These are phyloP conservation scores for Calephelis perditalis DNA, from an alignment of 2,888 invertebrate species.

Conservation along the genomic window DNA sequence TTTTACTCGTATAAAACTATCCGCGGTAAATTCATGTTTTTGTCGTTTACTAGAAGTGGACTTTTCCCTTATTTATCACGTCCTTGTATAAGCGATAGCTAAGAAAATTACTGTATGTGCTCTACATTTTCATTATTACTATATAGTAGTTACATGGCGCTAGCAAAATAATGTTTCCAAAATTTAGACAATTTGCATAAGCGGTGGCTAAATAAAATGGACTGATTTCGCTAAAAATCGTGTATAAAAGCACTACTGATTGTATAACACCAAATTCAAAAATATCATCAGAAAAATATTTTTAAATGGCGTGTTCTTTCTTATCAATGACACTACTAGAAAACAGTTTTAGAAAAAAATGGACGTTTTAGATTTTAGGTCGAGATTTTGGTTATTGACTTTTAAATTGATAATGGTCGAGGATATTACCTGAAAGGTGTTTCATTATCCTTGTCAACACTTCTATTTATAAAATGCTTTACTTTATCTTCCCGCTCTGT, in stretches of 20 bases:
- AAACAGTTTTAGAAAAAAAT: slow-evolving; percentile 74
- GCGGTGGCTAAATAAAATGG: slow-evolving; percentile 77
- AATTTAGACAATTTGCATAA: slow-evolving; percentile 59
- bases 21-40: slow-evolving; percentile 23
- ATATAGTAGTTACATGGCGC: slow-evolving; percentile 55
- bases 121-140: slow-evolving; percentile 31
- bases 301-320: slow-evolving; percentile 63
- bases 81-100: slow-evolving; percentile 56
- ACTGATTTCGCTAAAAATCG: slow-evolving; percentile 72
- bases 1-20: slow-evolving; percentile 11
- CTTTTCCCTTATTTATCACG: slow-evolving; percentile 40
- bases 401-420: slow-evolving; percentile 57
- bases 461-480: slow-evolving; percentile 3
- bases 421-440: slow-evolving; percentile 21
- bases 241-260: slow-evolving; percentile 75
- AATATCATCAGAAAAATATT: slow-evolving; percentile 72
- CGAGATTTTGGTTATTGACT: slow-evolving; percentile 68
- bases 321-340: slow-evolving; percentile 67
- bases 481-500: slow-evolving; percentile 4
- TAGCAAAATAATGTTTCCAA: slow-evolving; percentile 70
- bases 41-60: slow-evolving; percentile 39
- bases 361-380: slow-evolving; percentile 76
- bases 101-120: slow-evolving; percentile 37
- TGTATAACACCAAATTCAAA: slow-evolving; percentile 71
- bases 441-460: slow-evolving; percentile 3